phyloP scores from a whole-genome alignment of 2,113 vertebrate genomes.

The Strix uralensis region DNA sequence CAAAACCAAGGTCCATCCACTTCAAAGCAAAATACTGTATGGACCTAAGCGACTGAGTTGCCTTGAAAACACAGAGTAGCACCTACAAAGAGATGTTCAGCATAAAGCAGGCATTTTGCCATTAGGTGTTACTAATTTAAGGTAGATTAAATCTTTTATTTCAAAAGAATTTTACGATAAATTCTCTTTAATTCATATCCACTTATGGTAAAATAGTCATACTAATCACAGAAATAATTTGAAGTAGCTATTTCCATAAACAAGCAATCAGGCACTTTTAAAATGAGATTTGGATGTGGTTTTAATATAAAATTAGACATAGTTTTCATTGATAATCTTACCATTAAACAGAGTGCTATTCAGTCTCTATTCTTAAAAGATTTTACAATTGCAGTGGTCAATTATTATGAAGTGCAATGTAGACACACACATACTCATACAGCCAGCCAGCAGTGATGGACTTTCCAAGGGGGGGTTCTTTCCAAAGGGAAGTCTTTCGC shows the following conservation, averaged over 20 bases:
- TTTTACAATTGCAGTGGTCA: background rate
- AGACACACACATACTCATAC: background rate
- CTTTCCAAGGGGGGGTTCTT: background rate
- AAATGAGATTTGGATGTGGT: conserved; percentile 2
- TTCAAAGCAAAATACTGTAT: background rate
- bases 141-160: background rate
- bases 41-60: background rate
- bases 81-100: background rate
- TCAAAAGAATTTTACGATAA: background rate
- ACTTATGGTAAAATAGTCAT: background rate
- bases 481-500: background rate
- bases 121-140: background rate
- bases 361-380: background rate
- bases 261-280: conserved; percentile 16
- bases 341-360: background rate
- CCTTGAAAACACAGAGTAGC: background rate
- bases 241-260: conserved; percentile 45
- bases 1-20: background rate
- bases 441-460: background rate
- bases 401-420: background rate
- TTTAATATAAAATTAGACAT: conserved; percentile 11
- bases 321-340: background rate
- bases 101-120: background rate
- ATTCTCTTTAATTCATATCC: conserved; percentile 21
- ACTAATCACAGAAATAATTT: conserved; percentile 25